Evolutionary conservation across 2,888 invertebrate genomes (phyloP), one percentile per base, ranked within the genome.

Genomic region (Periphyllus acericola): DNA sequence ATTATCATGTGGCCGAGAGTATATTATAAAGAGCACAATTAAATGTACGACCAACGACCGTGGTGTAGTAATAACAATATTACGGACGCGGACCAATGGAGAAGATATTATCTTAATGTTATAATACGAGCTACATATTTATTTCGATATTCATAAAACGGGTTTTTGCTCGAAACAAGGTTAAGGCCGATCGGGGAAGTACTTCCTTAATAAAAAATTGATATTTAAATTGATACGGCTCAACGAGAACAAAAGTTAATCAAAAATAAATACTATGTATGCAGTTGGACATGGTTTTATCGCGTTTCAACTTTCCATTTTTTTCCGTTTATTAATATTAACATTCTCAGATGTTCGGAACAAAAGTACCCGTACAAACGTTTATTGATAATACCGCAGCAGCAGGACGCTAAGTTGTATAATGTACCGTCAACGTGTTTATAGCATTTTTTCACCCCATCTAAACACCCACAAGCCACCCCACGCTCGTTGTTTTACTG

Each of bases 141-240:
- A 83, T 83, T 55, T 74, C 74, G 19, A 36, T 55, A 74, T 21
- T 79, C 29, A 34, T 79, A 4, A 79, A 79, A 25, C 55, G 32
- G 79, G 79, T 60, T 79, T 79, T 34, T 25, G 32, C 25, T 79
- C 60, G 11, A 34, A 79, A 79, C 79, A 60, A 79, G 79, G 55
- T 76, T n/a, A 76, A 76, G 76, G 76, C 32, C 76, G 72, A 52
- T 21, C 29, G 46, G 29, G 46, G 29, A 76, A 52, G 36, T 40
- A 74, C 40, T 74, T 40, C 6, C 74, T 74, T 11, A 11, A n/a
- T 40, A 74, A 60, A 9, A 40, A 40, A 25, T 25, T 74, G 11
- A 36, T 40, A 74, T 75, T 78, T 21, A n/a, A 29, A 74, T 75
- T 3, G 5, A 46, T 76, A 29, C 25, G 21, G 11, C 75, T n/a